Conservation (phyloP, 30 jellyfish, hydroid and myxozoan species). For the Euphysa ruthae region DNA sequence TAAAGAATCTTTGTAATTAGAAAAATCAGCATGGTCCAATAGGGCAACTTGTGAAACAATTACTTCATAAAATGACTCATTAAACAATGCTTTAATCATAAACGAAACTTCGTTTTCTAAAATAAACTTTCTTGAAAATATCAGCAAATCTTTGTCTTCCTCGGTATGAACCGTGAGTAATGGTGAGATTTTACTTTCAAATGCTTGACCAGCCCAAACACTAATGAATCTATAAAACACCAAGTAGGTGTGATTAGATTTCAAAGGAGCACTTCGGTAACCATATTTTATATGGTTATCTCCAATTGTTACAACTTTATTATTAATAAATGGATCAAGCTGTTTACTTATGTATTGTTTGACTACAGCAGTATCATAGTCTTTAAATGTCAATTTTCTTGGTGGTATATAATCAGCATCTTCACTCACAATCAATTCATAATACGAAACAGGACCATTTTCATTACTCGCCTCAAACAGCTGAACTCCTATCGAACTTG, state of each 20-base stretch:
- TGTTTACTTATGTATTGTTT: background rate
- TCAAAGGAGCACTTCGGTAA: slow-evolving; percentile 29
- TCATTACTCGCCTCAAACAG: background rate
- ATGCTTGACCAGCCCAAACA: slow-evolving; percentile 28
- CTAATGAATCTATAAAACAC: slow-evolving; percentile 34
- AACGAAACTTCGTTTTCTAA: background rate
- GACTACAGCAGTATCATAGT: background rate
- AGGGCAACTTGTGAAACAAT: slow-evolving; percentile 1
- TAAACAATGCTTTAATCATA: background rate
- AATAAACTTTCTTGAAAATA: background rate
- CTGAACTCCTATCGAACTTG: background rate
- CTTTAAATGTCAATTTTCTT: background rate
- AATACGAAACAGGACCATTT: background rate
- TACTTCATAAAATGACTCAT: background rate
- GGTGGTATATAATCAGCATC: background rate
- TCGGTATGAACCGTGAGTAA: background rate
- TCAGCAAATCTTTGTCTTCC: background rate
- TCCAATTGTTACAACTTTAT: slow-evolving; percentile 27
- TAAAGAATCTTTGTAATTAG: background rate
- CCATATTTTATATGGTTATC: slow-evolving; percentile 19
- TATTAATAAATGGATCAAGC: slow-evolving; percentile 4
- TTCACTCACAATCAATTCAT: background rate
- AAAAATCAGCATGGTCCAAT: background rate
- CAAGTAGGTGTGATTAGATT: slow-evolving; percentile 22
- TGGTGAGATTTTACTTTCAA: slow-evolving; percentile 15